Base-by-base conservation (phyloP, 2,888 invertebrate genomes). In the Andrena bicolor region DNA sequence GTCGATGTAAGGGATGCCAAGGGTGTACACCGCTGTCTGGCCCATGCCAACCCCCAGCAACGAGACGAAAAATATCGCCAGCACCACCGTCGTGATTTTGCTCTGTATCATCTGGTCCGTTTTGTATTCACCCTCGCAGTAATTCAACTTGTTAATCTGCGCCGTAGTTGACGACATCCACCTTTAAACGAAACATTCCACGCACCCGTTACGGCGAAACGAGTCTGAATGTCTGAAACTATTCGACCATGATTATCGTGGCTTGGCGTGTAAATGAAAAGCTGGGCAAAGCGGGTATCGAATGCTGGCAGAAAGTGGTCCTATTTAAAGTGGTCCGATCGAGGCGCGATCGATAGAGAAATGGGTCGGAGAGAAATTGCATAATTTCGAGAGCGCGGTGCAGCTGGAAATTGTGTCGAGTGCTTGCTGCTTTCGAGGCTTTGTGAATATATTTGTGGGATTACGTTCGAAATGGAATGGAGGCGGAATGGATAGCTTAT, bases 1-100 rank as follows among this genome's bases (percentile, higher is more conserved):
- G 90, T 98, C 98, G 86, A 98, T 98, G 93, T 98, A 98, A 4
- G 98, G 98, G 90, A 98, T 98, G 23, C 98, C 98, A 58, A 98
- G 95, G 26, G 98, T 98, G 89, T 98, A 97, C 75, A 98, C 98
- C 16, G 98, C 98, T 0, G 98, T 98, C 94, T 98, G 98, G 0
- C 98, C 98, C 94, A 98, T 97, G 68, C 98, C 98, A 53, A 98
- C 98, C 79, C 98, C 97, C 71, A 98, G 95, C 88, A 98, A 95
- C 90, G 98, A 98, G 88, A 97, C 95, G 94, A 98, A 98, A 94
- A 98, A 97, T 94, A 98, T 98, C 71, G 97, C 97, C 88, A 98
- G 95, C 69, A 98, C 98, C 79, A 97, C 96, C 71, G 97, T 96
- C 20, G 97, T 97, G 91, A 97, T 97, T 90, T 96, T 96, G 58